Evolutionary conservation across 2,797 vertebrate species (phyloP).

Genomic region (Cyprinodon diabolis): DNA sequence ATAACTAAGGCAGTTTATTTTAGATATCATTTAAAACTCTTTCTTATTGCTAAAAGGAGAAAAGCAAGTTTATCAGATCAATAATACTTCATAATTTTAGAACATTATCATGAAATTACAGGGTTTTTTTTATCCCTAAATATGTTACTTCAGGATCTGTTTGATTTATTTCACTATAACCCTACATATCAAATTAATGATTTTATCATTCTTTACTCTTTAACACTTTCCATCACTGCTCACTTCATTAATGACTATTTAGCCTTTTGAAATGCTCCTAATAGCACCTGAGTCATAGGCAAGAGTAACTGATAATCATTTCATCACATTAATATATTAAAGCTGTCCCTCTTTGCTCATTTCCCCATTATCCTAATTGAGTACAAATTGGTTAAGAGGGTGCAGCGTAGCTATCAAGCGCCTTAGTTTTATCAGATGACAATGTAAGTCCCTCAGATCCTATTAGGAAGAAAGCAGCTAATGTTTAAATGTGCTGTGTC

Average conservation of each 20-base stretch:
- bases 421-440: constrained; percentile 95
- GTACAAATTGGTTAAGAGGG: constrained; percentile 92
- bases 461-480: constrained; percentile 90
- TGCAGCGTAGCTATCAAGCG: constrained; percentile 86
- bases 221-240: not conserved
- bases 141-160: not conserved
- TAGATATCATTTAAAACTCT: not conserved
- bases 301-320: constrained; percentile 84
- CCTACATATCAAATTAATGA: constrained; percentile 12
- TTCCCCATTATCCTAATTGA: constrained; percentile 96
- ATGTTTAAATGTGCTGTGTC: constrained; percentile 92
- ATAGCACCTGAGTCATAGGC: constrained; percentile 45
- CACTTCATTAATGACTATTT: constrained; percentile 16
- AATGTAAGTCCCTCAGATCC: constrained; percentile 88
- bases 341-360: constrained; percentile 89
- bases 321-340: constrained; percentile 96
- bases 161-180: not conserved
- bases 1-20: not conserved
- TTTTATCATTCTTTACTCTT: constrained; percentile 8
- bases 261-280: constrained; percentile 25
- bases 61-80: not conserved
- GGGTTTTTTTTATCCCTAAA: not conserved
- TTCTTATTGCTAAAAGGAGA: not conserved
- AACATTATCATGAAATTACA: not conserved
- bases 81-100: not conserved